phyloP scores from a whole-genome alignment of 2,888 invertebrate genomes.

The Pachymerium ferrugineum region DNA sequence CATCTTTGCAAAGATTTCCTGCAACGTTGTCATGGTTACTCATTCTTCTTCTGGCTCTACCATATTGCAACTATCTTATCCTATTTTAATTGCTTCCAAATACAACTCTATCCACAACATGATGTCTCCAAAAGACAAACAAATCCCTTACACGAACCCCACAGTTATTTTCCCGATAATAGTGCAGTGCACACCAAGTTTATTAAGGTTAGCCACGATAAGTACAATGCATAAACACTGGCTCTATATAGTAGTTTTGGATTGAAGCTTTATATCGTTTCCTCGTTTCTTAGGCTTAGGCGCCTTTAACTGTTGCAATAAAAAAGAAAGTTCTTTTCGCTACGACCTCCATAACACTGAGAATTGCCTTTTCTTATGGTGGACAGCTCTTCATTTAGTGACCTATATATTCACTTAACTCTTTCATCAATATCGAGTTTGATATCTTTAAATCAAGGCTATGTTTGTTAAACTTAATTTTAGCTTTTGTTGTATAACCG shows the following conservation, averaged over 20 bases:
- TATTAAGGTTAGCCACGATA: not conserved
- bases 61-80: not conserved
- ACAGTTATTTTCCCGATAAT: not conserved
- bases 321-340: not conserved
- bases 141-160: too few species aligned
- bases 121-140: too few species aligned
- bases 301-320: not conserved
- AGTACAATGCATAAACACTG: not conserved
- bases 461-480: too few species aligned
- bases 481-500: too few species aligned
- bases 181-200: not conserved
- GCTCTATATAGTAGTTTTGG: not conserved
- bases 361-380: not conserved
- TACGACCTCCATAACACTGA: not conserved
- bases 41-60: not conserved
- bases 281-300: not conserved
- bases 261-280: not conserved
- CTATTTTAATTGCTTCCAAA: not conserved
- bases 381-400: not conserved
- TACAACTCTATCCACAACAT: not conserved
- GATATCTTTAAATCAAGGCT: not conserved
- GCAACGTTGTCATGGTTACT: not conserved
- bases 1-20: not conserved
- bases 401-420: not conserved
- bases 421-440: not conserved